Conservation (phyloP, 2,797 vertebrate genomes). For the Falco peregrinus region DNA sequence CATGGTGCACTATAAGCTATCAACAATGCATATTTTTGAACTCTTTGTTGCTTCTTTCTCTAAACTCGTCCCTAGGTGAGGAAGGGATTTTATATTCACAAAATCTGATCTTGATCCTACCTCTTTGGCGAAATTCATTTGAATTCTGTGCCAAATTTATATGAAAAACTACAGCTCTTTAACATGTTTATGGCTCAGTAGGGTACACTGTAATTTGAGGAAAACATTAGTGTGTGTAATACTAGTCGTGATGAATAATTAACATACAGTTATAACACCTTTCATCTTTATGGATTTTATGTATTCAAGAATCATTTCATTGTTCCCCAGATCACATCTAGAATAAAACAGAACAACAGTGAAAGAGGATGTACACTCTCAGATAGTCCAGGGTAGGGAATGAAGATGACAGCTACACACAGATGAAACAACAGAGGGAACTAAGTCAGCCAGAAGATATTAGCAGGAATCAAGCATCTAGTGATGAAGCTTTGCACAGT, state of each 20-base stretch:
- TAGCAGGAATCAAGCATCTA: background rate
- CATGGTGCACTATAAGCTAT: background rate
- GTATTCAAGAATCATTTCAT: background rate
- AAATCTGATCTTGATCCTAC: background rate
- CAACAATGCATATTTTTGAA: background rate
- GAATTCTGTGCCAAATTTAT: background rate
- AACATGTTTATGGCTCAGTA: background rate
- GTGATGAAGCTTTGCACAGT: background rate
- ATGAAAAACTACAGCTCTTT: background rate
- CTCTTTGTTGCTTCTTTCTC: background rate
- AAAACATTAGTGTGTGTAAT: slow-evolving; percentile 20
- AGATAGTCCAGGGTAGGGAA: background rate
- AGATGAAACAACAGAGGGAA: background rate
- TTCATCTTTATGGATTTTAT: slow-evolving; percentile 22
- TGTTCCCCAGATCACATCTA: slow-evolving; percentile 1
- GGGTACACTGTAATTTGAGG: background rate
- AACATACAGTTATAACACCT: background rate
- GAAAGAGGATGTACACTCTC: background rate
- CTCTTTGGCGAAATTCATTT: background rate
- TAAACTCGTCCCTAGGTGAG: background rate
- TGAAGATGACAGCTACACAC: background rate
- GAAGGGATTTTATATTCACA: slow-evolving; percentile 14
- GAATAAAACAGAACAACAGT: slow-evolving; percentile 15
- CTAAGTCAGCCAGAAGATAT: background rate
- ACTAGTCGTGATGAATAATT: slow-evolving; percentile 45